A percentile compares a stretch with the other conserved stretches of the same genome.
Evolutionary conservation across 2,113 vertebrate genomes (phyloP).

Genomic region (Paramormyrops kingsleyae): DNA sequence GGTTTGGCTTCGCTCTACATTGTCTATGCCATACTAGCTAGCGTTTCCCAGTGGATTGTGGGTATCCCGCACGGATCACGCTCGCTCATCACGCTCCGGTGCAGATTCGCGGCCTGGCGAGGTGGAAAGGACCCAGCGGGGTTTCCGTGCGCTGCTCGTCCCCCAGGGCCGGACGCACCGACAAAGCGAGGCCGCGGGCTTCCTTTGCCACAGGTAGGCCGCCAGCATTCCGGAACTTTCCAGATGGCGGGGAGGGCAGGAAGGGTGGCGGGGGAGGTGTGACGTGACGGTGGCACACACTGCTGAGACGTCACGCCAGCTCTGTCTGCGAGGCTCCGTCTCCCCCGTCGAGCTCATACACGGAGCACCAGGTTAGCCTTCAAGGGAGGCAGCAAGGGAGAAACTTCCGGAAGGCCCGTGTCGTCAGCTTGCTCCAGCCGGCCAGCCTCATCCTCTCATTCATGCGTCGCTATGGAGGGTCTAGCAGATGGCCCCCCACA

Average conservation of each 20-base stretch:
- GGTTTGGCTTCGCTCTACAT: not conserved
- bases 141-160: not conserved
- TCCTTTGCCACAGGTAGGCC: not conserved
- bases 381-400: not conserved
- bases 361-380: not conserved
- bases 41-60: not conserved
- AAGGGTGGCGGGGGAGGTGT: not conserved
- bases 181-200: not conserved
- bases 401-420: not conserved
- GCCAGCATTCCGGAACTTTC: not conserved
- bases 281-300: not conserved
- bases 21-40: not conserved
- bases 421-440: not conserved
- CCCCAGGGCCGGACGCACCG: not conserved
- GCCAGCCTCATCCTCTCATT: not conserved
- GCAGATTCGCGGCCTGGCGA: not conserved
- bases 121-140: not conserved
- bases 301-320: not conserved
- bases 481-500: not conserved
- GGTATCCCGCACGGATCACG: not conserved
- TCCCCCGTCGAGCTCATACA: not conserved
- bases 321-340: not conserved
- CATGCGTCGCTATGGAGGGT: not conserved
- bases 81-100: not conserved
- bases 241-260: slow-evolving; percentile 5